These are phyloP conservation scores for Siphamia tubifer DNA, from an alignment of 2,113 vertebrate genomes.

Conservation along the genomic window DNA sequence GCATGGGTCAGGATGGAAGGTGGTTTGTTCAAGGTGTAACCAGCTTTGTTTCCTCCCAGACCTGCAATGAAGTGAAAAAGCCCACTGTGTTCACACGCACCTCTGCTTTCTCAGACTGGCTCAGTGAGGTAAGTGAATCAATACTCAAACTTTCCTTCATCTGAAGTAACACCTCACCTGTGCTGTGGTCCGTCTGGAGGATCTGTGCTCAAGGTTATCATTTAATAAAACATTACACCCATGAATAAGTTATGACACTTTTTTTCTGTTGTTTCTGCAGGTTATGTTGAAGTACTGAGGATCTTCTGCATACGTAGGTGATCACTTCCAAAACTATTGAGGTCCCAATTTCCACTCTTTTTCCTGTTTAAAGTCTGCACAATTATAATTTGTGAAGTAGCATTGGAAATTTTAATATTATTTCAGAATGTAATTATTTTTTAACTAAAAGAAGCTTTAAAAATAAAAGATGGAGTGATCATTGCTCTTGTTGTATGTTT, in stretches of 20 bases:
- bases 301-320: not conserved
- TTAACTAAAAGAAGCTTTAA: too few relatives aligned
- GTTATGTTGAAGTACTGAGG: conserved; percentile 51
- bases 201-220: not conserved
- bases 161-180: not conserved
- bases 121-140: conserved; percentile 49
- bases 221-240: not conserved
- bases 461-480: not conserved
- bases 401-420: too few relatives aligned
- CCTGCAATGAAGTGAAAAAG: conserved; percentile 73
- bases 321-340: conserved; percentile 1
- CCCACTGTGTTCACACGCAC: conserved; percentile 72
- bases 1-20: conserved; percentile 56
- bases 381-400: not conserved
- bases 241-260: not conserved
- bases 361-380: not conserved
- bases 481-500: not conserved
- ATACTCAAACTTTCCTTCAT: not conserved
- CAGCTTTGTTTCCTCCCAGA: conserved; percentile 65
- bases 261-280: conserved; percentile 32
- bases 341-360: not conserved
- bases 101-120: conserved; percentile 68
- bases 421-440: too few relatives aligned
- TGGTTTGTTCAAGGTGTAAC: conserved; percentile 72
- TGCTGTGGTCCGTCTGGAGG: not conserved